Evolutionary conservation across 1,140 invertebrate species (phyloP), one percentile per base, ranked within the genome.

Genomic region (Akabosia matsudoensis): DNA sequence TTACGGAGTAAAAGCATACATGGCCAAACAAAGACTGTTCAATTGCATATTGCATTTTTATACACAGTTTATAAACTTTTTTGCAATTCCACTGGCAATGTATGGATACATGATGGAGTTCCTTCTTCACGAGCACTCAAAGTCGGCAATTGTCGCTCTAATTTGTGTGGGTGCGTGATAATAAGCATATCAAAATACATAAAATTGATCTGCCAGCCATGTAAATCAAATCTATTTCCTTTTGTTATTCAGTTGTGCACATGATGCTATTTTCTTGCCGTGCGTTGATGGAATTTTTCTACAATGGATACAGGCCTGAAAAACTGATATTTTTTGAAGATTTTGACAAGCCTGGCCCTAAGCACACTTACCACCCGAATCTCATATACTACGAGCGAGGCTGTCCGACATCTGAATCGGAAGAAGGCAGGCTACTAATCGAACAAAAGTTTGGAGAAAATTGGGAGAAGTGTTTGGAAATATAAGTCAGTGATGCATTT

Each of bases 41-140:
- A n/a, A n/a, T n/a, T n/a, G 7, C 37, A 10, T 45, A 45, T 45
- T 45, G 37, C 18, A 10, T 7, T 45, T 64, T 28, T 10, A 64
- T n/a, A n/a, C 22, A 3, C 10, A 72, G 70, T 34, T 72, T 24
- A 37, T 72, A 7, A 72, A 72, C 70, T 72, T 72, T 72, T 14
- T 72, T 3, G 70, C 70, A 34, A 72, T 72, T 14, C 70, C 70
- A 13, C 37, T 72, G 37, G 70, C 70, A 1, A 72, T 72, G 3
- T 72, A 72, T 37, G 70, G 70, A 2, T 72, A 72, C 34, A 72
- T 72, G 70, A 72, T 72, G 70, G 70, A 72, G 28, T 72, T 37
- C 22, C 37, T 72, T 22, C 34, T 72, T 4, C 37, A 45, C 33
- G 70, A 72, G 30, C 4, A 72, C 26, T 37, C 33, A 13, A 13